These are phyloP conservation scores for Aspidapion aeneum DNA, from an alignment of 2,888 invertebrate species.

Conservation along the genomic window DNA sequence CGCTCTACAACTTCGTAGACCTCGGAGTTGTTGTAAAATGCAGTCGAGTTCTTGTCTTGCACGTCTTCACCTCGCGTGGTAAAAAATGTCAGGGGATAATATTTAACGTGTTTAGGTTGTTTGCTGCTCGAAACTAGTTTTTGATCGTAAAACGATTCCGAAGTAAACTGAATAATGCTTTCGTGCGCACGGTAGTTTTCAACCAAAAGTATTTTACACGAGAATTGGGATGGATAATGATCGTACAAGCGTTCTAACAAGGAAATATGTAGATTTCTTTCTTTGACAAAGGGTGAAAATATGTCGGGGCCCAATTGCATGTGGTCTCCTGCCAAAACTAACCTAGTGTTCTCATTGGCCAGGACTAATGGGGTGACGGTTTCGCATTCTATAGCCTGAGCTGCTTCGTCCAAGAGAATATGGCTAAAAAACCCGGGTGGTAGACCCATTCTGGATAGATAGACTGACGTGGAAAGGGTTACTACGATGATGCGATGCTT, in stretches of 20 bases:
- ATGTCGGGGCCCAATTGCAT: conserved; percentile 83
- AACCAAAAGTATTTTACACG: conserved; percentile 75
- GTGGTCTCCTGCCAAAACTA: conserved; percentile 82
- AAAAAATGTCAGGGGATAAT: conserved; percentile 75
- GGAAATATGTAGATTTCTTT: conserved; percentile 67
- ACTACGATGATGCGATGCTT: conserved; percentile 72
- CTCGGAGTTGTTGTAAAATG: conserved; percentile 79
- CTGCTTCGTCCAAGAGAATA: conserved; percentile 82
- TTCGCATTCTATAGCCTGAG: conserved; percentile 84
- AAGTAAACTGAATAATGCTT: conserved; percentile 77
- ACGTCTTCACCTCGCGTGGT: conserved; percentile 76
- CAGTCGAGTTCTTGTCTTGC: conserved; percentile 74
- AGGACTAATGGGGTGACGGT: conserved; percentile 75
- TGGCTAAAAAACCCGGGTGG: conserved; percentile 72
- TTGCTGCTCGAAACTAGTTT: conserved; percentile 70
- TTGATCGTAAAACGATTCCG: conserved; percentile 77
- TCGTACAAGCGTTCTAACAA: conserved; percentile 75
- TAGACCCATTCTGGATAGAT: conserved; percentile 64
- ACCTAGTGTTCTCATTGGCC: conserved; percentile 66
- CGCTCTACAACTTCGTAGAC: conserved; percentile 71
- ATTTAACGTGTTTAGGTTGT: conserved; percentile 64
- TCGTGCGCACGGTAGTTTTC: conserved; percentile 82
- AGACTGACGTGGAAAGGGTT: conserved; percentile 75
- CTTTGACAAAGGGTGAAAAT: conserved; percentile 69
- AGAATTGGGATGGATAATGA: conserved; percentile 65